These are phyloP conservation scores for Halichoerus grypus DNA, from an alignment of 2,113 vertebrate genomes.

Conservation along the genomic window DNA sequence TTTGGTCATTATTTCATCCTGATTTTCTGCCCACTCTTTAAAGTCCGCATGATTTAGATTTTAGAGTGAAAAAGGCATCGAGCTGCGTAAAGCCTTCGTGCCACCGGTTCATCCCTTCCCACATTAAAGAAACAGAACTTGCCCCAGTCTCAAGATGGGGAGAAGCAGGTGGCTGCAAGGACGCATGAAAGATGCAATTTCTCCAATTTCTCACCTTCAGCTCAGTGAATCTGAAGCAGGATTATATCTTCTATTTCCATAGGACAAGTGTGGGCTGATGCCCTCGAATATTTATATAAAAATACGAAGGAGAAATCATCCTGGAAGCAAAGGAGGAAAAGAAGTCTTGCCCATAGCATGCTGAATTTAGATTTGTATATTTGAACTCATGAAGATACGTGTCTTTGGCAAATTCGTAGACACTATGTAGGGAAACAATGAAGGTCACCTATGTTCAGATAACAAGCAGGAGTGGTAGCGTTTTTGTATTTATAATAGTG, in stretches of 20 bases:
- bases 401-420: neutral
- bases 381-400: neutral
- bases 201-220: conserved; percentile 23
- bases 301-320: neutral
- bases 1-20: conserved; percentile 63
- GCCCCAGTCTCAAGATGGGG: neutral
- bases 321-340: neutral
- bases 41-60: conserved; percentile 49
- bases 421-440: neutral
- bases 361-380: conserved; percentile 23
- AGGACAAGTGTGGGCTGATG: neutral
- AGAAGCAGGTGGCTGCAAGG: conserved; percentile 4
- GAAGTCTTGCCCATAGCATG: neutral
- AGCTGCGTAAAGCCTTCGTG: neutral
- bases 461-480: neutral
- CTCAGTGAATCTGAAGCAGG: neutral
- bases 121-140: conserved; percentile 35
- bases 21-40: conserved; percentile 48
- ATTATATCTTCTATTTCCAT: neutral
- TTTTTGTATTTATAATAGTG: neutral
- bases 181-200: neutral
- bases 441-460: neutral
- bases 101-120: neutral
- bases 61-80: neutral
- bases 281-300: neutral